phyloP scores from a whole-genome alignment of 2,113 vertebrate genomes.

The Rhineura floridana region DNA sequence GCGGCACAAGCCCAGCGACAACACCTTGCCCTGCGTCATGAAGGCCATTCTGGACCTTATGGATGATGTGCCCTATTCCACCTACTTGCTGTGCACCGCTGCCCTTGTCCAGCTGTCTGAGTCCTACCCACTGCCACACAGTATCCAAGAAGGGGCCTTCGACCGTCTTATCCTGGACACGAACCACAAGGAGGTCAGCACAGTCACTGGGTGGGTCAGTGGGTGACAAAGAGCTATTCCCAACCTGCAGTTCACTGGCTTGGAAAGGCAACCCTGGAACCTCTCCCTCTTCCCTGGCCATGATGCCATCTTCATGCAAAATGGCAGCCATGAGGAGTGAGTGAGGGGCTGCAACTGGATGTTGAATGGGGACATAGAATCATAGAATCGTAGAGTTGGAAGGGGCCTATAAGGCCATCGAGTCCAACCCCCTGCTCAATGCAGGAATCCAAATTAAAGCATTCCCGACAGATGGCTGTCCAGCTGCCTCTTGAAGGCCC shows the following conservation, averaged over 20 bases:
- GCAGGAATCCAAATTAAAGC: too few species aligned
- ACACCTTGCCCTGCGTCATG: background rate
- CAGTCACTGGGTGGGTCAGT: too few species aligned
- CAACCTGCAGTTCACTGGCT: background rate
- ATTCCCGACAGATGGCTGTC: too few species aligned
- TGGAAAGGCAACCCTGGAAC: too few species aligned
- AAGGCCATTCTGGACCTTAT: constrained; percentile 17
- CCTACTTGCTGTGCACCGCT: constrained; percentile 30
- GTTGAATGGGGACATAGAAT: background rate
- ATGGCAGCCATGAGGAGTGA: background rate
- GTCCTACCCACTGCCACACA: background rate
- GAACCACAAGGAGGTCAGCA: constrained; percentile 6
- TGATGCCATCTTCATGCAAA: background rate
- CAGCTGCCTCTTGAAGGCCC: too few species aligned
- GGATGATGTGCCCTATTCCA: background rate
- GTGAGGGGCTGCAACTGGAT: fast-evolving
- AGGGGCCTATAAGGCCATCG: too few species aligned
- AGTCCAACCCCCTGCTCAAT: too few species aligned
- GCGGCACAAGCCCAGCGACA: background rate
- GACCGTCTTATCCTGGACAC: constrained; percentile 45
- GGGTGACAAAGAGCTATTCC: background rate
- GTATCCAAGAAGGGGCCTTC: background rate
- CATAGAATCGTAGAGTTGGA: too few species aligned
- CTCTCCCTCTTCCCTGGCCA: background rate
- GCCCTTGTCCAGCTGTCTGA: constrained; percentile 38